These are phyloP conservation scores for Columba livia DNA, from an alignment of 2,113 vertebrate species.

Conservation along the genomic window DNA sequence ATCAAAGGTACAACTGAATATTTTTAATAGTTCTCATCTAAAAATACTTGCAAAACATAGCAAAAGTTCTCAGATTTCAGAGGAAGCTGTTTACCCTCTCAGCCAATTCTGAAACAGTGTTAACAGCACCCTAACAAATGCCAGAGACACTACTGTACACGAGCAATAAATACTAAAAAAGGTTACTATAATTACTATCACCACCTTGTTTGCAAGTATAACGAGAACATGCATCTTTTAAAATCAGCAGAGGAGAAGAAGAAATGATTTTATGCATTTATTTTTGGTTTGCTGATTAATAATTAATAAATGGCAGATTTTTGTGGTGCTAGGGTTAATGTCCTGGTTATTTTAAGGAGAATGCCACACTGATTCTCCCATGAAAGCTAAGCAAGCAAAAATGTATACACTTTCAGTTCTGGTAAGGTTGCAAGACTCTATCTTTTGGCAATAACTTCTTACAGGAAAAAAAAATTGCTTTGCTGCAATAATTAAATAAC, in stretches of 20 bases:
- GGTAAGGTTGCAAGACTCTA: background rate
- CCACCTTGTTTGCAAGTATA: background rate
- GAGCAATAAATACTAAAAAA: background rate
- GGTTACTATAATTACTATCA: background rate
- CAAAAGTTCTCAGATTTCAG: background rate
- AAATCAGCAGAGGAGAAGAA: background rate
- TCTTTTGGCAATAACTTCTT: background rate
- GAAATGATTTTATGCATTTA: background rate
- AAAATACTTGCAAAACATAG: background rate
- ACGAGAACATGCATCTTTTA: background rate
- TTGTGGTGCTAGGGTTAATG: background rate
- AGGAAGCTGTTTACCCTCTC: background rate
- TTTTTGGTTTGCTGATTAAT: slow-evolving; percentile 18
- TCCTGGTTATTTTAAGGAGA: background rate
- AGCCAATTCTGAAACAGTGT: background rate
- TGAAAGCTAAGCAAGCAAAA: background rate
- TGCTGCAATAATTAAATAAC: background rate
- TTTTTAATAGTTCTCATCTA: background rate
- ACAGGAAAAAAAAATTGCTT: background rate
- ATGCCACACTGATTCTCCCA: background rate
- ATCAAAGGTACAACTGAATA: background rate
- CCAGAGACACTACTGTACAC: background rate
- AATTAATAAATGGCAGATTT: background rate
- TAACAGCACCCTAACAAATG: background rate
- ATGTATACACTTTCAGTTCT: background rate